Base-by-base conservation (phyloP, 2,797 vertebrate species). In the Myripristis murdjan region DNA sequence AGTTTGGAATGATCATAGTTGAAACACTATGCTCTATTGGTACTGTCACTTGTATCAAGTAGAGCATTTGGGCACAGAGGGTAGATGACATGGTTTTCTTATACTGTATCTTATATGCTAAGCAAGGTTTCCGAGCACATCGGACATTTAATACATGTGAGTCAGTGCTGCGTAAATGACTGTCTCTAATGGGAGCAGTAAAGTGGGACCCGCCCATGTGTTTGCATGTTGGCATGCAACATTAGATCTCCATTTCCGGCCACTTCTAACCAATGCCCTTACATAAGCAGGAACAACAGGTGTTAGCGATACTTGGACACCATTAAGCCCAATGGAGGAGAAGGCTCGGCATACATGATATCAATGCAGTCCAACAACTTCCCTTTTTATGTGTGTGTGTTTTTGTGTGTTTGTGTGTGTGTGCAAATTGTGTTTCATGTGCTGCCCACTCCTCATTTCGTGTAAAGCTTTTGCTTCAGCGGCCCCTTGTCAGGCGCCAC, bases 261-360 rank as follows among this genome's bases (percentile, higher is more conserved):
- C 61, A 28, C 63, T 60, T 82, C 59, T 44, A 64, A 75, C 43
- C n/a, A 47, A 53, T n/a, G 51, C 48, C 44, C 70, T 91, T 91
- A 78, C 84, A 84, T 90, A 89, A 92, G 85, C 52, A 85, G 48
- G 54, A 75, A 77, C 77, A 84, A 89, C 93, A 91, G 91, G 84
- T 93, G 91, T 79, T 57, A 28, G 67, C 64, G 79, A 86, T 60
- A 81, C 66, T 80, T 75, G 72, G 77, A 83, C 79, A 67, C 55
- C 65, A 76, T 82, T 79, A 83, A 79, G 69, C 74, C 12, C 20
- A 55, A 75, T 47, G 53, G 60, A 76, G 56, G 65, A 74, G 64
- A 35, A 49, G 73, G 59, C 63, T 72, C 57, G 51, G 69, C 65
- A 70, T 72, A 75, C 73, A 83, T 73, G 71, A 72, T 77, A 85